phyloP scores from a whole-genome alignment of 1,140 invertebrate genomes.

The Conopomorpha cramerella region DNA sequence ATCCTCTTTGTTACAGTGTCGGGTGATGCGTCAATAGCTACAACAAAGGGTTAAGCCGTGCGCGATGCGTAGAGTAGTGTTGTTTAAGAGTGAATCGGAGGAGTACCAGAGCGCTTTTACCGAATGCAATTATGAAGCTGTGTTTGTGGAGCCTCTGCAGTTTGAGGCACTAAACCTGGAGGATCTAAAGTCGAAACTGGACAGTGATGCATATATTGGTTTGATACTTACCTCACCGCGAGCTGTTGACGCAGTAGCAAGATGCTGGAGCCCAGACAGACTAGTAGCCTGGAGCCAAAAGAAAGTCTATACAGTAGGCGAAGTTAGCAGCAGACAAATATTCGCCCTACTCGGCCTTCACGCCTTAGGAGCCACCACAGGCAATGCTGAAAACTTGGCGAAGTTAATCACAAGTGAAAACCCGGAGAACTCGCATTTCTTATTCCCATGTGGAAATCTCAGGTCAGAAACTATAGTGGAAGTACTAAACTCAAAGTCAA shows the following conservation, averaged over 20 bases:
- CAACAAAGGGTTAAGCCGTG: slow-evolving; percentile 24
- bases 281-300: slow-evolving; percentile 54
- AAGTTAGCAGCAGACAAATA: slow-evolving; percentile 47
- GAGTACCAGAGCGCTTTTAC: slow-evolving; percentile 52
- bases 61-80: slow-evolving; percentile 52
- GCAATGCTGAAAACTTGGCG: slow-evolving; percentile 56
- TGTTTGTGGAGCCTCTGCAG: slow-evolving; percentile 59
- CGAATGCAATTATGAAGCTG: slow-evolving; percentile 42
- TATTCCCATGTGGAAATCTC: slow-evolving; percentile 61
- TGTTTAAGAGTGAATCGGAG: slow-evolving; percentile 62
- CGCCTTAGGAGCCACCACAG: slow-evolving; percentile 49
- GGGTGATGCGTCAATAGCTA: too few species aligned
- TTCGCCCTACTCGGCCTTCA: slow-evolving; percentile 50
- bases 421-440: slow-evolving; percentile 25
- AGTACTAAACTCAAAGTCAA: slow-evolving; percentile 33
- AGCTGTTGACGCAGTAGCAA: slow-evolving; percentile 51
- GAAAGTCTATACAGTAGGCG: slow-evolving; percentile 59
- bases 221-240: slow-evolving; percentile 61
- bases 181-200: slow-evolving; percentile 36
- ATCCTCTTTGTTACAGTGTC: slow-evolving; percentile 21
- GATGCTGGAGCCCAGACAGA: slow-evolving; percentile 44
- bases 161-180: slow-evolving; percentile 51
- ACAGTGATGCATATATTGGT: slow-evolving; percentile 48
- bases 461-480: slow-evolving; percentile 53
- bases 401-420: slow-evolving; percentile 52